A percentile compares a stretch with the other conserved stretches of the same genome.
Conservation (phyloP, 2,797 vertebrate genomes). For the Scomberomorus guttatus region DNA sequence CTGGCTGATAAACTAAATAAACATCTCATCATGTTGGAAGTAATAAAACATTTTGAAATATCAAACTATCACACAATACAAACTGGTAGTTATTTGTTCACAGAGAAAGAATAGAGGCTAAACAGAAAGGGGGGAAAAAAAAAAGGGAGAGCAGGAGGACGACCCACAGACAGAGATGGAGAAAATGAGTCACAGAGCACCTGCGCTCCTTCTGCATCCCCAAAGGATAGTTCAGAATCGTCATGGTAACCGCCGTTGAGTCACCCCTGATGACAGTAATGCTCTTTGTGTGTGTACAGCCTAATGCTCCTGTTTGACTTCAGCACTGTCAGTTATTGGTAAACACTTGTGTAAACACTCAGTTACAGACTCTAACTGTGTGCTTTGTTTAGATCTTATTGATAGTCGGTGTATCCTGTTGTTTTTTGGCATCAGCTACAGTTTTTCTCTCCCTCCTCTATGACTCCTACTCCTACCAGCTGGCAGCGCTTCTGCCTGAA, state of each 20-base stretch:
- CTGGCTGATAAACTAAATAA: too few relatives aligned
- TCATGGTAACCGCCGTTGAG: constrained; percentile 29
- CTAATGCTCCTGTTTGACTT: background rate
- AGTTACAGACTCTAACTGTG: background rate
- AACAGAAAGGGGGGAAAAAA: background rate
- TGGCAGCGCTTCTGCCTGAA: too few relatives aligned
- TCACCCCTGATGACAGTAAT: constrained; percentile 1
- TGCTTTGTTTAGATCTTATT: background rate
- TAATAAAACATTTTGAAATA: background rate
- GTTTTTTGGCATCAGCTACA: background rate
- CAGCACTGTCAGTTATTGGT: background rate
- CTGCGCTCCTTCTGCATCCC: constrained; percentile 10
- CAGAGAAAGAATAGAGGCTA: background rate
- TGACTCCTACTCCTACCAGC: background rate
- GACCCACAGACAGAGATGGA: background rate
- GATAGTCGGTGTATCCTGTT: background rate
- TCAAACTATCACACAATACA: background rate
- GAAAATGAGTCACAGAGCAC: constrained; percentile 25
- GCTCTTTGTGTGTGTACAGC: background rate
- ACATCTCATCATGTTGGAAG: background rate
- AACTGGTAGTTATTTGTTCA: background rate
- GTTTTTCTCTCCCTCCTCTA: too few relatives aligned
- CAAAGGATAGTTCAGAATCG: background rate
- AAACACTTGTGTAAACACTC: background rate
- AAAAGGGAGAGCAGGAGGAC: background rate